Base-by-base conservation (phyloP, 2,113 vertebrate genomes). In the Microcebus griseorufus region DNA sequence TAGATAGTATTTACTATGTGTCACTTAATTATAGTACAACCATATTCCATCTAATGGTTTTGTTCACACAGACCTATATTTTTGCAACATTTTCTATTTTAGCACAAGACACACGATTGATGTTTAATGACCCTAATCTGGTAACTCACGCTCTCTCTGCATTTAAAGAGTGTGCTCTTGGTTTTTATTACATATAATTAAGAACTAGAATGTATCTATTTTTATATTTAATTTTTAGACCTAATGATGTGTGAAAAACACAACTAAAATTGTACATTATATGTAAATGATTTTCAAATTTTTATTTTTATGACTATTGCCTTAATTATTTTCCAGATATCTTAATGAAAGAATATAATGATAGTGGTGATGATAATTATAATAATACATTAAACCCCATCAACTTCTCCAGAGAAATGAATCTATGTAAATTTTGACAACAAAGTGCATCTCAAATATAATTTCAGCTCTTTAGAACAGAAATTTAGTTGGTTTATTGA, bases 61-160 rank as follows among this genome's bases (percentile, higher is more conserved):
- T 62, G 13, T 87, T 92, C 37, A 60, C 80, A 3, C 48, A 90
- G 90, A 13, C 53, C 76, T 88, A 64, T 45, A 78, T 72, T 95
- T 84, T 88, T 72, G 53, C 45, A 93, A 14, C n/a, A 76, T 80
- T 93, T 94, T 96, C 80, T 93, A 9, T 93, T 88, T 97, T 90
- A 91, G 60, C 51, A 32, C 20, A 10, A 67, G 76, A 29, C 25
- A 86, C 27, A 29, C 22, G 45, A 13, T 88, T 85, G 95, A 58
- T 79, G 25, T 51, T 84, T 92, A 96, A 93, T 92, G 29, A 42
- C 85, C 80, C 48, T 91, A 69, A 79, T 96, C 70, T 88, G 23
- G 45, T 76, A 70, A 9, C 29, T 95, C 51, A 78, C 85, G 16
- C 48, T 62, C 58, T 67, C 16, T 73, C 92, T 96, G 42, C n/a